Evolutionary conservation across 2,113 vertebrate genomes (phyloP).

Genomic region (Aepyceros melampus): DNA sequence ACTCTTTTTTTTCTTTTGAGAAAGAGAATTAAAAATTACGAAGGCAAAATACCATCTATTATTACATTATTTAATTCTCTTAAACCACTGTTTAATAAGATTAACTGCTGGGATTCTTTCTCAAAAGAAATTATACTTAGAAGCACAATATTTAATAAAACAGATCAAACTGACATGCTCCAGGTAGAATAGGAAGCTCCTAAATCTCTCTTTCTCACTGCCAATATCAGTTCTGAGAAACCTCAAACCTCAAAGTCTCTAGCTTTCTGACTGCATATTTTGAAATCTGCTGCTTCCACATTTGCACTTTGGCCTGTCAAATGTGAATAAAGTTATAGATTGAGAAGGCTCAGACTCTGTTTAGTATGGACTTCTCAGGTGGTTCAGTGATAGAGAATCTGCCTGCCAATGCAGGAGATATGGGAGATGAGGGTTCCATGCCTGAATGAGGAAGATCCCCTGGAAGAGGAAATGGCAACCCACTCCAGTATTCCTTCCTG

Average conservation of each 20-base stretch:
- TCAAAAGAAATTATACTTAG: not conserved
- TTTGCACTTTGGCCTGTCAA: not conserved
- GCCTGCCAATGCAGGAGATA: not conserved
- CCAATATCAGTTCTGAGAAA: not conserved
- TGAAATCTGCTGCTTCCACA: not conserved
- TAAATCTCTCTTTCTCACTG: not conserved
- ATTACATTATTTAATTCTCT: not conserved
- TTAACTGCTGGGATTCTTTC: not conserved
- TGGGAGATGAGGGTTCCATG: not conserved
- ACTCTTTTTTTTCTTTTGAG: not conserved
- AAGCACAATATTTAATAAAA: not conserved
- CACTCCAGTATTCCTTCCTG: not conserved
- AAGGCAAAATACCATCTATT: not conserved
- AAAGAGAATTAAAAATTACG: not conserved
- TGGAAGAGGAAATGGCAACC: not conserved
- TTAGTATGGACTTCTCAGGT: not conserved
- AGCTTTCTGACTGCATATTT: not conserved
- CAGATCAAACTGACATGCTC: not conserved
- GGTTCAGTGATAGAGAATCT: not conserved
- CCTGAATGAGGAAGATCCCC: not conserved
- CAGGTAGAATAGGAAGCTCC: not conserved
- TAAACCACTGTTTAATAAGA: not conserved
- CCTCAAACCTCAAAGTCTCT: not conserved
- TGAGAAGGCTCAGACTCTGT: not conserved
- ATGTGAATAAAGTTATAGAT: not conserved